Conservation (phyloP, 2,797 vertebrate genomes). For the Zenarchopterus dispar region DNA sequence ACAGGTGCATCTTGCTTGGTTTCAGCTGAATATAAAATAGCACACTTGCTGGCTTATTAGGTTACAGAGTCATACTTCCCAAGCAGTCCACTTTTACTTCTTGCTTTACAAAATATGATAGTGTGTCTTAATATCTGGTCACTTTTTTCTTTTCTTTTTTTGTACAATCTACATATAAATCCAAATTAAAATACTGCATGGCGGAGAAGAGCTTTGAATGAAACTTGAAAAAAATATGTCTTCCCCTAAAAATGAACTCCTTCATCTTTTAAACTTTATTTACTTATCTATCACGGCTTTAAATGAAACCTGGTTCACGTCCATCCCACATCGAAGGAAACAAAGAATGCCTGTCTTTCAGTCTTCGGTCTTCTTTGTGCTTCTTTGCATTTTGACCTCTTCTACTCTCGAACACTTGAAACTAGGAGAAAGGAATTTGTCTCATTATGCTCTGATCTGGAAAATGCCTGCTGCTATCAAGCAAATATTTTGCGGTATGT, state of each 20-base stretch:
- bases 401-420: conserved; percentile 44
- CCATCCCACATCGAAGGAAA: conserved; percentile 51
- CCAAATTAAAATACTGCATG: background rate
- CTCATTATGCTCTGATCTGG: conserved; percentile 65
- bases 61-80: conserved; percentile 18
- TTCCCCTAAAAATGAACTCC: conserved; percentile 2
- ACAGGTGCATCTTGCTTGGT: conserved; percentile 46
- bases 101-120: background rate
- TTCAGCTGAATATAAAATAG: background rate
- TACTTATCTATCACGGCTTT: conserved; percentile 35
- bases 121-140: no score
- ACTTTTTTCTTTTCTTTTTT: background rate
- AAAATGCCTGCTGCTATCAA: conserved; percentile 70
- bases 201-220: no score
- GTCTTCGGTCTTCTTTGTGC: conserved; percentile 46
- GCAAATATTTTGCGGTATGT: conserved; percentile 71
- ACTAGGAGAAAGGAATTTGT: conserved; percentile 53
- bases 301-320: conserved; percentile 48
- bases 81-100: conserved; percentile 20
- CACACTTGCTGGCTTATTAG: conserved; percentile 17
- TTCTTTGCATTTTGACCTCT: conserved; percentile 61
- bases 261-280: conserved; percentile 40
- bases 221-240: no score
- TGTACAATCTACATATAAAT: background rate
- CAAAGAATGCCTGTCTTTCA: conserved; percentile 56